Evolutionary conservation across 2,888 invertebrate genomes (phyloP).

Genomic region (Hesperia comma): DNA sequence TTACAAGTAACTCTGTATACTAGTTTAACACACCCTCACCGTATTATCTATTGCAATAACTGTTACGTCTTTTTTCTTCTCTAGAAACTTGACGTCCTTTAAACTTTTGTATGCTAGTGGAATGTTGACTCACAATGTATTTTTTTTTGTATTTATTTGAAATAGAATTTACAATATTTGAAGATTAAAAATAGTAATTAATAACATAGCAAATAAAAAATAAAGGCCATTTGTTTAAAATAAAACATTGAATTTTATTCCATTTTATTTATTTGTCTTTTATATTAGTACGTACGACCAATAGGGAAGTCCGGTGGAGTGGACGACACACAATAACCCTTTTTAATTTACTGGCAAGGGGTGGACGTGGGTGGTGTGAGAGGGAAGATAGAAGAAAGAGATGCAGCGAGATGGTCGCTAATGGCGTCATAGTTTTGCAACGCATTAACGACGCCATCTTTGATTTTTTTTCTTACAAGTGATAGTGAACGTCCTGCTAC

Average conservation of each 20-base stretch:
- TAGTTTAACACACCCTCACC: neutral
- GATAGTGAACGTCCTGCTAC: neutral
- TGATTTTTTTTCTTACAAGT: neutral
- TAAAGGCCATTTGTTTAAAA: too few relatives aligned
- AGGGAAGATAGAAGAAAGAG: constrained; percentile 14
- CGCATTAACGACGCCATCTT: neutral
- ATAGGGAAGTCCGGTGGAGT: constrained; percentile 2
- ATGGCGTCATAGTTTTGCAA: constrained; percentile 14
- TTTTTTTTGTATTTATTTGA: too few relatives aligned
- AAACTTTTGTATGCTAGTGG: too few relatives aligned
- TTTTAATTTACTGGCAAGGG: constrained; percentile 10
- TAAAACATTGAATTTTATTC: too few relatives aligned
- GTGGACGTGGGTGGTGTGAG: constrained; percentile 18
- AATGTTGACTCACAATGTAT: too few relatives aligned
- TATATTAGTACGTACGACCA: neutral
- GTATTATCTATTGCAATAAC: neutral
- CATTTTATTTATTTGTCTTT: too few relatives aligned
- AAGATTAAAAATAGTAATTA: too few relatives aligned
- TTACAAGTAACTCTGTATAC: neutral
- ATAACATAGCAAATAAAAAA: too few relatives aligned
- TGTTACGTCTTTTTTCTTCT: too few relatives aligned
- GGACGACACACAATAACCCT: constrained; percentile 8
- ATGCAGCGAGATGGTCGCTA: constrained; percentile 12
- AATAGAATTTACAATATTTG: too few relatives aligned
- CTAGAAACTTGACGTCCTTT: too few relatives aligned